phyloP scores from a whole-genome alignment of 2,797 vertebrate species.

The Neosilurus hyrtlii region DNA sequence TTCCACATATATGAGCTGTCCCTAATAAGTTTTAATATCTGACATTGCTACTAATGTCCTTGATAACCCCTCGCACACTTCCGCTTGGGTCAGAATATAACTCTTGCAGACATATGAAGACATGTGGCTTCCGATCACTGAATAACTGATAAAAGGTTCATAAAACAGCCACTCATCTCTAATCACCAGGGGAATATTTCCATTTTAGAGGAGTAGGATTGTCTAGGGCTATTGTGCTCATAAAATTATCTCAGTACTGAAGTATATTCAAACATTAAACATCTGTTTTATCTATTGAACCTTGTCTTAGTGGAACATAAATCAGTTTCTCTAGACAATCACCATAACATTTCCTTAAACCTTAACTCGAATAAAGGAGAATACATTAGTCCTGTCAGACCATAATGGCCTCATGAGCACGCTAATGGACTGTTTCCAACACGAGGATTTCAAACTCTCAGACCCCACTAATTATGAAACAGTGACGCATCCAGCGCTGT shows the following conservation, averaged over 20 bases:
- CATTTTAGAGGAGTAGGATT: neutral
- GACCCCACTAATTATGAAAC: conserved; percentile 29
- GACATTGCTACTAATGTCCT: conserved; percentile 21
- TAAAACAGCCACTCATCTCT: neutral
- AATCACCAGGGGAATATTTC: conserved; percentile 19
- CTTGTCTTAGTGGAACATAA: conserved; percentile 17
- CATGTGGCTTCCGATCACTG: neutral
- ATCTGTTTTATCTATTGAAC: neutral
- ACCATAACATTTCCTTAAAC: neutral
- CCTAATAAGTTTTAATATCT: conserved; percentile 21
- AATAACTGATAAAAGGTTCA: conserved; percentile 7
- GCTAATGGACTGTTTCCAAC: conserved; percentile 19
- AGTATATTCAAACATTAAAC: neutral
- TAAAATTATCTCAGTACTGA: neutral
- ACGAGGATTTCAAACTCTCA: conserved; percentile 2
- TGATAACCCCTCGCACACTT: neutral
- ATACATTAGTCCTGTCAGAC: conserved; percentile 12
- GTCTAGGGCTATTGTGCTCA: neutral
- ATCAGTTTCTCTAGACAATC: conserved; percentile 1
- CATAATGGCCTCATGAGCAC: conserved; percentile 16
- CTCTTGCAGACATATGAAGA: neutral
- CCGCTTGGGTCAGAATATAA: neutral
- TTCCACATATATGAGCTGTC: conserved; percentile 30
- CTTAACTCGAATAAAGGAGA: conserved; percentile 21
- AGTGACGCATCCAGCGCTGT: conserved; percentile 44